Base-by-base conservation (phyloP, 2,113 vertebrate genomes). In the Stictonetta naevosa region DNA sequence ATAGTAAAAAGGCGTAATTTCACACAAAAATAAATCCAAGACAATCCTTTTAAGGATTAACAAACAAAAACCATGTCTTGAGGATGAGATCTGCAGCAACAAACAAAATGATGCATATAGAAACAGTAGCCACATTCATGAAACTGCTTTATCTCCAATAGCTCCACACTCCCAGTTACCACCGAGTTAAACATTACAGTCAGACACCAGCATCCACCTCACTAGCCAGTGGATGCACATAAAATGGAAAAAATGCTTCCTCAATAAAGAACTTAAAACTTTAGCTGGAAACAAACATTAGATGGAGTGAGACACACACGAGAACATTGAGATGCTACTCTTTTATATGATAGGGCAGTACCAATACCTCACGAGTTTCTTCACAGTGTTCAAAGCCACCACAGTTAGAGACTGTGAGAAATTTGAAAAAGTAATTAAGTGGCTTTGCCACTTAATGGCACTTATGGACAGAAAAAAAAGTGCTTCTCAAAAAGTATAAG, bases 331-430 rank as follows among this genome's bases (percentile, higher is more conserved):
- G 22, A 7, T 13, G 86, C 34, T 12, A 23, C 26, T 28, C 15
- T 42, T 64, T 23, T 18, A 44, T 42, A 18, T 46, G 40, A 38
- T 0, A 56, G 4, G 33, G 55, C 29, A 92, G 21, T 53, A 80
- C 6, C 10, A 68, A 11, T 20, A 60, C 9, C 53, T 73, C 44
- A 60, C 4, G 6, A 0, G 1, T 29, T 3, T 33, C 22, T 62
- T 76, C 72, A 44, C 3, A 40, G 15, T 34, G 34, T 60, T 90
- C 74, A 44, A 77, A 85, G 13, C 36, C 40, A 66, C 13, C 10
- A 13, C 1, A 53, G 44, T 26, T 40, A 76, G 29, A 68, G 52
- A 64, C 15, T 6, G 6, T 6, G 6, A 55, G 17, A 75, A 60
- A 75, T 46, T 18, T 14, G 25, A 63, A 79, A 74, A 77, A 93